Evolutionary conservation across 1,140 invertebrate genomes (phyloP).

Genomic region (Drosophila parabipectinata): DNA sequence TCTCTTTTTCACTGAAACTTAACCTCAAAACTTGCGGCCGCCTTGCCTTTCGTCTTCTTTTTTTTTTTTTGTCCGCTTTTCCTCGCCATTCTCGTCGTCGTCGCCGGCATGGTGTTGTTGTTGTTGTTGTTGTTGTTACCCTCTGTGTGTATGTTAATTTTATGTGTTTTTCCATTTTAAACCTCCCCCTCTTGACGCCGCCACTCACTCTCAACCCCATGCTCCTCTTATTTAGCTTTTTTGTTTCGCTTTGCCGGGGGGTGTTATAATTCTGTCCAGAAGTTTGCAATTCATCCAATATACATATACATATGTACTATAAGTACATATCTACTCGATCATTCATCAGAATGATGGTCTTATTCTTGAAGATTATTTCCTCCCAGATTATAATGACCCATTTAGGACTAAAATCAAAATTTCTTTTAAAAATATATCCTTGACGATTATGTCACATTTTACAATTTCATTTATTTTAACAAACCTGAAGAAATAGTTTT

Average conservation of each 20-base stretch:
- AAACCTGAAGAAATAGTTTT: neutral
- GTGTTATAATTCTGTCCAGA: constrained; percentile 36
- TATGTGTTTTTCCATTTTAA: constrained; percentile 64
- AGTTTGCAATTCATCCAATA: constrained; percentile 10
- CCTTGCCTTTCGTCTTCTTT: constrained; percentile 42
- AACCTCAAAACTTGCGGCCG: constrained; percentile 68
- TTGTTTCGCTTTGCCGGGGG: constrained; percentile 15
- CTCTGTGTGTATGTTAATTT: constrained; percentile 71
- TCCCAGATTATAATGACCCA: too few relatives aligned
- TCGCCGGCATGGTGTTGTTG: constrained; percentile 29
- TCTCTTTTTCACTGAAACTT: constrained; percentile 65
- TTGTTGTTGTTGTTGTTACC: constrained; percentile 27
- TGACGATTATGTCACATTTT: neutral
- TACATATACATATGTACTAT: constrained; percentile 1
- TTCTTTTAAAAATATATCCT: neutral
- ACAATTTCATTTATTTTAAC: neutral
- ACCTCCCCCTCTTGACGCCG: constrained; percentile 24
- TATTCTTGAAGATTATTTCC: too few relatives aligned
- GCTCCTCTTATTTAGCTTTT: constrained; percentile 29
- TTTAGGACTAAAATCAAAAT: neutral
- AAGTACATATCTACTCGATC: neutral
- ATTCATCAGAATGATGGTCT: neutral
- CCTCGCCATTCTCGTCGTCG: constrained; percentile 37
- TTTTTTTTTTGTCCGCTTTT: constrained; percentile 35
- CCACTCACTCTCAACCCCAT: constrained; percentile 14